Evolutionary conservation across 2,797 vertebrate genomes (phyloP).

Genomic region (Coregonus ussuriensis): DNA sequence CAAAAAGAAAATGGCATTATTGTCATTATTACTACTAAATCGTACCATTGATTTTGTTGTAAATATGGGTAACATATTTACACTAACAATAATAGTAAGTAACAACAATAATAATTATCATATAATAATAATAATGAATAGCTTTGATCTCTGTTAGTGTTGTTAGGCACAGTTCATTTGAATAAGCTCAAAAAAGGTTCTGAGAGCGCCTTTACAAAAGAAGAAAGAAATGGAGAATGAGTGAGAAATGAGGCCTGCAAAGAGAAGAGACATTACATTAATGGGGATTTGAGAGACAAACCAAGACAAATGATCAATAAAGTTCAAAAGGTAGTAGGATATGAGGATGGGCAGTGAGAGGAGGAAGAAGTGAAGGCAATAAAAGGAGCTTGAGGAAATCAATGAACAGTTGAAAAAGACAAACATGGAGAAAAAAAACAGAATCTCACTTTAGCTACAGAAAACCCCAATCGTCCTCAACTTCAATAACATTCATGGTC

Average conservation of each 20-base stretch:
- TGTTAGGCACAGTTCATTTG: slow-evolving; percentile 6
- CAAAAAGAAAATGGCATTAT: slow-evolving; percentile 4
- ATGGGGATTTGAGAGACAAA: background rate
- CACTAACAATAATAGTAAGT: background rate
- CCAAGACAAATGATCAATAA: background rate
- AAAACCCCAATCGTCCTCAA: background rate
- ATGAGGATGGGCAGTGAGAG: background rate
- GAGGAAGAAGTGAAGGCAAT: background rate
- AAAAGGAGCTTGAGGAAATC: background rate
- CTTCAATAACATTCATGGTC: background rate
- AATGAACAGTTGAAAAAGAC: slow-evolving; percentile 2
- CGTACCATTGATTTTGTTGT: background rate
- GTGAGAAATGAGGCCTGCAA: slow-evolving; percentile 24
- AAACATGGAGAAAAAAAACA: background rate
- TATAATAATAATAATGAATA: background rate
- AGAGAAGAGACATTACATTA: slow-evolving; percentile 2
- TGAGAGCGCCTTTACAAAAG: background rate
- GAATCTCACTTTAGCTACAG: background rate
- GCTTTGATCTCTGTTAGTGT: slow-evolving; percentile 1
- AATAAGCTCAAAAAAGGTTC: background rate
- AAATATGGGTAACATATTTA: background rate
- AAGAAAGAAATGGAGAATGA: background rate
- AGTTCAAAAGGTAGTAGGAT: background rate
- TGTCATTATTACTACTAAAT: slow-evolving; percentile 2
- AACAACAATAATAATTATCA: slow-evolving; percentile 6